These are phyloP conservation scores for Brachionus rubens DNA, from an alignment of 1,140 invertebrate genomes.

Conservation along the genomic window DNA sequence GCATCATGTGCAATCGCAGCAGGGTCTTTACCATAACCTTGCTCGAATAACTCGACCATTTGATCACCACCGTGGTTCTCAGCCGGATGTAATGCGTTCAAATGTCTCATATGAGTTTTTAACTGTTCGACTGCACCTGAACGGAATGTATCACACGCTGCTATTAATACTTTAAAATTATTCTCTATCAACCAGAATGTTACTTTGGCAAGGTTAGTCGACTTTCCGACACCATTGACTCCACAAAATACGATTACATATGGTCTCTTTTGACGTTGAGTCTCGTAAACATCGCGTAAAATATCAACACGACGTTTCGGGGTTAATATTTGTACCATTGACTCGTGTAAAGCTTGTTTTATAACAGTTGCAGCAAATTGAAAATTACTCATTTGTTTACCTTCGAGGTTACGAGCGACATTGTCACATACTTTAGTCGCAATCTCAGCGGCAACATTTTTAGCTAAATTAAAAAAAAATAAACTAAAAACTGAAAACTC, in stretches of 20 bases:
- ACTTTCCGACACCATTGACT: slow-evolving; percentile 99
- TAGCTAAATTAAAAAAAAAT: slow-evolving; percentile 62
- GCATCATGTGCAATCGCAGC: slow-evolving; percentile 96
- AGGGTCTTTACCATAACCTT: slow-evolving; percentile 89
- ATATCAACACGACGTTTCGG: slow-evolving; percentile 93
- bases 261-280: slow-evolving; percentile 74
- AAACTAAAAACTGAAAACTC: background rate
- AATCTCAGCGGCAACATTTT: slow-evolving; percentile 97
- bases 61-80: slow-evolving; percentile 62
- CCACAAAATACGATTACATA: slow-evolving; percentile 97
- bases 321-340: slow-evolving; percentile 82
- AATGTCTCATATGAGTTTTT: slow-evolving; percentile 84
- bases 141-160: slow-evolving; percentile 97
- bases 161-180: slow-evolving; percentile 88
- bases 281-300: slow-evolving; percentile 87
- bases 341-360: slow-evolving; percentile 64
- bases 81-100: slow-evolving; percentile 87
- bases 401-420: slow-evolving; percentile 84
- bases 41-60: slow-evolving; percentile 89
- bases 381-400: slow-evolving; percentile 89
- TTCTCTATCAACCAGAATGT: slow-evolving; percentile 99
- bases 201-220: slow-evolving; percentile 96
- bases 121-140: slow-evolving; percentile 98
- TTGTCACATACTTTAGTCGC: slow-evolving; percentile 89
- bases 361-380: slow-evolving; percentile 77